Evolutionary conservation across 2,888 invertebrate species (phyloP), one percentile per base, ranked within the genome.

Genomic region (Cordilura impudica): DNA sequence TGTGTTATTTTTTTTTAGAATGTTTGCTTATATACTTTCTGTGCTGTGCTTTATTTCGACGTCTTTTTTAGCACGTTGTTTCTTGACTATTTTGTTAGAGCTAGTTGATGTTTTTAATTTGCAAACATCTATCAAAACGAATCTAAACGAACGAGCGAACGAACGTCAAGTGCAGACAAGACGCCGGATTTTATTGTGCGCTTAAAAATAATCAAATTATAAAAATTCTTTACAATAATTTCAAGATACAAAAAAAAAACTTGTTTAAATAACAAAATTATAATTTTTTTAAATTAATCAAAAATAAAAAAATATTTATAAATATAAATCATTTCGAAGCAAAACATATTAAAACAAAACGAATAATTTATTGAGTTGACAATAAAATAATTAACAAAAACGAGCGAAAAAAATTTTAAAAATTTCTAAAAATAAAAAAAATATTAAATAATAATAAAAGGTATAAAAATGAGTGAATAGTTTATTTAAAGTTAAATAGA

Each of bases 131-230:
- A 79, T 83, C 83, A 82, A 84, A 87, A 87, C 87, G 87, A 88
- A 87, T 85, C 86, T 86, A 87, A 87, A 81, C 82, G 81, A 82
- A 80, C 82, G 81, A 81, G 78, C 87, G 86, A 82, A 84, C 86
- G 87, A 85, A 83, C 87, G 86, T 82, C 83, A 69, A 81, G 76
- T 70, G 66, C 26, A 67, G 72, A 67, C 35, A 39, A 39, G n/a
- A 45, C 65, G 60, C 49, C 53, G 78, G 70, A 63, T 49, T 51
- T 63, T 51, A 35, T 49, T 63, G 63, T 49, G 63, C 63, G 60
- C 60, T 60, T 53, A 82, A 70, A 67, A 78, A 73, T 29, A 26
- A 47, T 18, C 71, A 29, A n/a, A 10, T 47, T 26, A 29, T 8
- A 53, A 56, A 66, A 58, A 58, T 16, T 58, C n/a, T 43, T 35